phyloP scores from a whole-genome alignment of 2,888 invertebrate genomes.

The Tyria jacobaeae region DNA sequence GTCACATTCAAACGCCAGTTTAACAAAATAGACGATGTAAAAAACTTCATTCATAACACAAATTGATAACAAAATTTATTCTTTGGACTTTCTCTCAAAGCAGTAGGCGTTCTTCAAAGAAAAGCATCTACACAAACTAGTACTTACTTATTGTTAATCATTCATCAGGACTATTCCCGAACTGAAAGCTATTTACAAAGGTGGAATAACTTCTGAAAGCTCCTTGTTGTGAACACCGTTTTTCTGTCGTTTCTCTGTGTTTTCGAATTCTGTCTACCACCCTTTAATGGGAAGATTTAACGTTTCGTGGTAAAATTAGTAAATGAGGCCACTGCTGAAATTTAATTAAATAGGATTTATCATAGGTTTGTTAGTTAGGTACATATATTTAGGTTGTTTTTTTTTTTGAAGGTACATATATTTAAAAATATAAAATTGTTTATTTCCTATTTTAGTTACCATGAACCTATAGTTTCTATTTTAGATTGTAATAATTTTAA shows the following conservation, averaged over 20 bases:
- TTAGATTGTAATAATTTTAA: too few species aligned
- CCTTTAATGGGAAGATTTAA: neutral
- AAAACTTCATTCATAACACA: constrained; percentile 2
- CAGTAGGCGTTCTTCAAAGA: neutral
- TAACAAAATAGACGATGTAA: neutral
- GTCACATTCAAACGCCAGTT: constrained; percentile 48
- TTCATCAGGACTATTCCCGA: constrained; percentile 12
- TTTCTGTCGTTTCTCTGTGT: too few species aligned
- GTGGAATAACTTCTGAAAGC: constrained; percentile 11
- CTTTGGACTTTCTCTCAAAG: neutral
- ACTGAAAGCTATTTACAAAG: constrained; percentile 8
- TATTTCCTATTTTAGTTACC: too few species aligned
- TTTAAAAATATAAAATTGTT: too few species aligned
- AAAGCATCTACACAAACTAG: neutral
- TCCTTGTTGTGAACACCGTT: constrained; percentile 22
- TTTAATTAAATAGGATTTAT: neutral
- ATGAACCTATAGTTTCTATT: too few species aligned
- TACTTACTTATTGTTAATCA: neutral
- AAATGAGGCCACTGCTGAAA: neutral
- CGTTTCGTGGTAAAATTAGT: neutral
- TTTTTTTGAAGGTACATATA: too few species aligned
- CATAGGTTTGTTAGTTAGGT: too few species aligned
- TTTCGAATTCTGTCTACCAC: constrained; percentile 37
- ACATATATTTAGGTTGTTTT: too few species aligned
- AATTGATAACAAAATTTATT: neutral